phyloP scores from a whole-genome alignment of 2,797 vertebrate species.

The Anguilla marmorata region DNA sequence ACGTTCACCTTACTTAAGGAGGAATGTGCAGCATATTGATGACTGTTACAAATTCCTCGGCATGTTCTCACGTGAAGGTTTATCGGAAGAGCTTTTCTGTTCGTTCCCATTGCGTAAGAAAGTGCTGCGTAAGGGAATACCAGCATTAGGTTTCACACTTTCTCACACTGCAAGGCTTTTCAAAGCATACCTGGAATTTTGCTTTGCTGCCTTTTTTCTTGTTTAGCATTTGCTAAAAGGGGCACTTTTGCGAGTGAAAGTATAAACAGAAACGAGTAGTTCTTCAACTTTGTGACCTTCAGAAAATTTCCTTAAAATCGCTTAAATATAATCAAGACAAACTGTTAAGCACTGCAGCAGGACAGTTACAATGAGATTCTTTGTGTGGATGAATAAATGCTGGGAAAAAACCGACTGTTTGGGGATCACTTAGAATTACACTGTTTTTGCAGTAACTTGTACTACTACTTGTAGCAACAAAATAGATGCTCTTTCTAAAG shows the following conservation, averaged over 20 bases:
- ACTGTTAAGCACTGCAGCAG: not conserved
- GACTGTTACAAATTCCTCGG: constrained; percentile 14
- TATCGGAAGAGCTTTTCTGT: not conserved
- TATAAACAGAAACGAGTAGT: constrained; percentile 22
- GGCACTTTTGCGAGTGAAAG: not conserved
- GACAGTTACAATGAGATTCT: not conserved
- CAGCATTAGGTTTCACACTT: not conserved
- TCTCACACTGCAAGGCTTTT: constrained; percentile 8
- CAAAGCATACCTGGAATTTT: constrained; percentile 15
- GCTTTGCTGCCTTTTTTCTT: not conserved
- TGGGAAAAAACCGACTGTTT: not conserved
- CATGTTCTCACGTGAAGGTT: constrained; percentile 23
- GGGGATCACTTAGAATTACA: not conserved
- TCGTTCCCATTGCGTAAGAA: constrained; percentile 17
- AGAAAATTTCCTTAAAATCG: constrained; percentile 15
- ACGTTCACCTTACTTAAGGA: constrained; percentile 17
- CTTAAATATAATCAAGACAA: not conserved
- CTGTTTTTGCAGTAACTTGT: not conserved
- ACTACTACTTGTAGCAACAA: not conserved
- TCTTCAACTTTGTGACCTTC: constrained; percentile 7
- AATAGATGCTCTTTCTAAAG: not conserved
- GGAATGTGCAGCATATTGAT: not conserved
- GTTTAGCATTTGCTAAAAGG: not conserved
- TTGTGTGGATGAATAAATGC: not conserved
- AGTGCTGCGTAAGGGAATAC: constrained; percentile 22